A percentile compares a stretch with the other conserved stretches of the same genome.
These are phyloP conservation scores for Isoperla grammatica DNA, from an alignment of 2,888 invertebrate genomes.

Conservation along the genomic window DNA sequence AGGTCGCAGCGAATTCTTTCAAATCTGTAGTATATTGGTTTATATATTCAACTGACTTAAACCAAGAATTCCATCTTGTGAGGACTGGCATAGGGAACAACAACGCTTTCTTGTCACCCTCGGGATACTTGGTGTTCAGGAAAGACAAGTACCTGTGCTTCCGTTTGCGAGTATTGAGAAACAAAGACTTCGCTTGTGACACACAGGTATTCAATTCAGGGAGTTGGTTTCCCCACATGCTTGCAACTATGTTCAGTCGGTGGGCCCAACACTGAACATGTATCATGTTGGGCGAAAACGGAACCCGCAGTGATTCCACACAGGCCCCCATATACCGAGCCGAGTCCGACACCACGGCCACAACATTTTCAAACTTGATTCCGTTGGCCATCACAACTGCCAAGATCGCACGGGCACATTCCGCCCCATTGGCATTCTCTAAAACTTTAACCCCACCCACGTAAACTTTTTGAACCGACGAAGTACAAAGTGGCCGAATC, in stretches of 20 bases:
- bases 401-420: not conserved
- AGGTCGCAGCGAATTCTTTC: not conserved
- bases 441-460: slow-evolving; percentile 4
- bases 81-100: not conserved
- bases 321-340: not conserved
- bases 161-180: not conserved
- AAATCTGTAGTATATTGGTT: not conserved
- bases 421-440: not conserved
- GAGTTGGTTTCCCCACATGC: not conserved
- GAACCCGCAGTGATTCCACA: not conserved
- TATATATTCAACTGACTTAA: not conserved
- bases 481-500: not conserved
- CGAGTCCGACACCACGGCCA: not conserved
- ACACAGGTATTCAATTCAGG: slow-evolving; percentile 1
- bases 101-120: not conserved
- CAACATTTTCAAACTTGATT: not conserved
- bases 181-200: not conserved
- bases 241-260: slow-evolving; percentile 1
- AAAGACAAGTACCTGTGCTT: not conserved
- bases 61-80: slow-evolving; percentile 1
- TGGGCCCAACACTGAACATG: slow-evolving; percentile 10
- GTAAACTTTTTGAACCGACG: not conserved
- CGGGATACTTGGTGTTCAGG: not conserved
- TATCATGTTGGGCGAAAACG: not conserved
- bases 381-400: not conserved